Base-by-base conservation (phyloP, 1,140 invertebrate genomes). In the Heterodera carotae region DNA sequence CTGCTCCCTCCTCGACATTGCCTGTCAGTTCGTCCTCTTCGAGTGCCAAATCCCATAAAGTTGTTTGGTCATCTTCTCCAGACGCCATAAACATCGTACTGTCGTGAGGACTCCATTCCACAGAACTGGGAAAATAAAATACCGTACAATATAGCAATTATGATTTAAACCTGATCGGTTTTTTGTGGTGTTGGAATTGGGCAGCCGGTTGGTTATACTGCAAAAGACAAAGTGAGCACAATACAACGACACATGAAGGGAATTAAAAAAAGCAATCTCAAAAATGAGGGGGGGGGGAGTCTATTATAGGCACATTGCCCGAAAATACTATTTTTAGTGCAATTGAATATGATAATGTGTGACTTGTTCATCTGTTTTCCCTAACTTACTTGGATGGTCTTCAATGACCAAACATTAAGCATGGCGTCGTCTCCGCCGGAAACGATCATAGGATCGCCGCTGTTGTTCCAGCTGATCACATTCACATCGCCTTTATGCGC, bases 101-200 rank as follows among this genome's bases (percentile, higher is more conserved):
- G 87, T 99, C 97, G 39, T 90, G 91, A 71, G 94, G 94, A 90
- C 96, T 93, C 97, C 97, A 99, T 88, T 99, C 95, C 0, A 99
- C 92, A 0, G 94, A 96, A 22, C 94, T 97, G 29, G 8, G 34
- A 22, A 36, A 80, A 78, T 43, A 12, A 43, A 34, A 29, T 33
- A 12, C 18, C 36, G 66, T 33, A 34, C 7, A 25, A 53, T 5
- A 39, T 18, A 4, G 18, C 5, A 33, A 48, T n/a, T 2, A 71
- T 18, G 18, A 71, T 43, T 43, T 99, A 12, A 33, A 56, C 48
- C 94, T 97, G 29, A 99, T 92, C 8, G 96, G 93, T 59, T 91
- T 92, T 25, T 91, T 93, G 87, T 99, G 97, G 84, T 92, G 95
- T 86, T 97, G 96, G 85, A 99, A 96, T 34, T 91, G 92, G 0